A percentile compares a stretch with the other conserved stretches of the same genome.
phyloP scores from a whole-genome alignment of 1,140 invertebrate species.

The Aphelinus certus region DNA sequence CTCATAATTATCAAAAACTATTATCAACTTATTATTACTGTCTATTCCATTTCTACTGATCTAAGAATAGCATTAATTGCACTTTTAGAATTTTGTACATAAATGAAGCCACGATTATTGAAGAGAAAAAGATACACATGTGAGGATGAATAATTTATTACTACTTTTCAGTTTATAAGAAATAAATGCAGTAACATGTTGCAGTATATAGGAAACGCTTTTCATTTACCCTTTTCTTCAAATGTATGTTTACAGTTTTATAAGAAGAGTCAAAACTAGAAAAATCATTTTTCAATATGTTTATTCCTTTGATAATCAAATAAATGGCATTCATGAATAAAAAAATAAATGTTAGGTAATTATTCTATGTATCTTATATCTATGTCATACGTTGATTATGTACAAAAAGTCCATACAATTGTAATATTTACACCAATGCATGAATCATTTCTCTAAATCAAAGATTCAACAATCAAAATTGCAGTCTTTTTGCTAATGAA shows the following conservation, averaged over 20 bases:
- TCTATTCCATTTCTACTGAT: conserved; percentile 31
- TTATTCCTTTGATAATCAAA: background rate
- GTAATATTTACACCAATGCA: conserved; percentile 24
- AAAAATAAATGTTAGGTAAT: conserved; percentile 13
- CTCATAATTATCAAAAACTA: too few relatives aligned
- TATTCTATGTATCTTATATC: background rate
- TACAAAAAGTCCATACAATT: conserved; percentile 38
- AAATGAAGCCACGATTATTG: conserved; percentile 9
- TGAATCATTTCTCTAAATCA: conserved; percentile 27
- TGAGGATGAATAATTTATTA: conserved; percentile 39
- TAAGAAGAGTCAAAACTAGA: too few relatives aligned
- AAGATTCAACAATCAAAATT: conserved; percentile 63
- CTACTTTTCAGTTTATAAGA: conserved; percentile 50
- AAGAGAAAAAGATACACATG: conserved; percentile 15
- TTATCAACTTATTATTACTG: background rate
- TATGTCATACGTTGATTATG: conserved; percentile 29
- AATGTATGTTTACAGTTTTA: background rate
- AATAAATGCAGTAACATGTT: conserved; percentile 42
- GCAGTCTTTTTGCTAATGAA: conserved; percentile 73
- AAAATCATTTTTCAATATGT: background rate
- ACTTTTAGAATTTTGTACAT: conserved; percentile 20
- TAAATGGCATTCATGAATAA: too few relatives aligned
- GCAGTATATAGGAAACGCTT: conserved; percentile 18
- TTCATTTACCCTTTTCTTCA: conserved; percentile 10
- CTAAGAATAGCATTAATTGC: background rate